These are phyloP conservation scores for Lutjanus erythropterus DNA, from an alignment of 2,113 vertebrate species.

Conservation along the genomic window DNA sequence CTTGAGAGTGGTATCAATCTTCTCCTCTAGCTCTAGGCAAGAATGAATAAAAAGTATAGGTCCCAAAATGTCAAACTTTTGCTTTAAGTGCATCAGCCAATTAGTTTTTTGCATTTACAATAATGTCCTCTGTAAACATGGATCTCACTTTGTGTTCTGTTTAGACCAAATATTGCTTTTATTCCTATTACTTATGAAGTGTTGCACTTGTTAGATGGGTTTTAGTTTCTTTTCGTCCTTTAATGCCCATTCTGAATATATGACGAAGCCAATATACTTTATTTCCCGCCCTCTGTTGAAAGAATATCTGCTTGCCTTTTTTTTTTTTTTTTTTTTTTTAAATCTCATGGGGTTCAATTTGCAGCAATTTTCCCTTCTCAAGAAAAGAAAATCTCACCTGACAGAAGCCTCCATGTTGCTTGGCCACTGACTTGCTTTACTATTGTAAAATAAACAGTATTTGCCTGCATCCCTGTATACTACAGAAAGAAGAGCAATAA, in stretches of 20 bases:
- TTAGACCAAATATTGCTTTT: constrained; percentile 39
- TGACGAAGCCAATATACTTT: constrained; percentile 34
- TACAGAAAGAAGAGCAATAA: constrained; percentile 81
- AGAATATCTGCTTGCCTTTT: constrained; percentile 37
- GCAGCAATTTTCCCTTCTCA: constrained; percentile 3
- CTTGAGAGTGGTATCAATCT: neutral
- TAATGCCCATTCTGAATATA: constrained; percentile 17
- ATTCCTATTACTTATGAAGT: constrained; percentile 38
- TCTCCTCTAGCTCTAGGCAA: neutral
- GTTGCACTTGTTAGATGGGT: constrained; percentile 56
- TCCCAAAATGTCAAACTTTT: neutral
- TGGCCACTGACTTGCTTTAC: constrained; percentile 81
- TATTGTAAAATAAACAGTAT: constrained; percentile 72
- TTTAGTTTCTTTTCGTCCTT: constrained; percentile 19
- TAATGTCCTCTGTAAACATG: neutral
- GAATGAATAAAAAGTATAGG: neutral
- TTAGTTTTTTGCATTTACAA: constrained; percentile 5
- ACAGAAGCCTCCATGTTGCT: constrained; percentile 85
- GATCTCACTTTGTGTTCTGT: constrained; percentile 36
- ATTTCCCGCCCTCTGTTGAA: constrained; percentile 25
- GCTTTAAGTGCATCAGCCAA: neutral
- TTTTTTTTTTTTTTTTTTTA: constrained; percentile 38
- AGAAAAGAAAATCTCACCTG: constrained; percentile 48
- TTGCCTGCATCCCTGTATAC: constrained; percentile 79
- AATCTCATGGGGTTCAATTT: constrained; percentile 5